Evolutionary conservation across 2,113 vertebrate species (phyloP).

Genomic region (Arizona elegans): DNA sequence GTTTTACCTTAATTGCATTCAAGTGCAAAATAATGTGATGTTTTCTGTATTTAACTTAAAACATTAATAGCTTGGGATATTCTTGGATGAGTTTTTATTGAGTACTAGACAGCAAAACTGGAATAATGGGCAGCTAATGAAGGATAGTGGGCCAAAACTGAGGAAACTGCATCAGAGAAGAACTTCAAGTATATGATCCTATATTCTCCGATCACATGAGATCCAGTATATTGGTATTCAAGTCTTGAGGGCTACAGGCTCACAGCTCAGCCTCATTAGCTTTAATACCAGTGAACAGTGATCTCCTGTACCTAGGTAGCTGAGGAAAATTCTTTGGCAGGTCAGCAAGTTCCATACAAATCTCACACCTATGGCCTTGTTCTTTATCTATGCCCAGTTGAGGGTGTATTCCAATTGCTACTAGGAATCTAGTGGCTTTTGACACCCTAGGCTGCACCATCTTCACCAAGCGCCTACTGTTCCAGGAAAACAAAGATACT

Average conservation of each 20-base stretch:
- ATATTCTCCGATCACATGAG: neutral
- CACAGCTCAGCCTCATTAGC: neutral
- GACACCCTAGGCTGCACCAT: slow-evolving; percentile 34
- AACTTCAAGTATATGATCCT: neutral
- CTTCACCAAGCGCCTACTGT: slow-evolving; percentile 47
- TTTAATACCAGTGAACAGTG: slow-evolving; percentile 30
- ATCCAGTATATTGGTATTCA: neutral
- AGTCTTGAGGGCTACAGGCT: neutral
- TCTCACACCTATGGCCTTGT: slow-evolving; percentile 54
- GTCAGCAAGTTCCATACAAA: neutral
- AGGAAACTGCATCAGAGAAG: neutral
- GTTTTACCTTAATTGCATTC: neutral
- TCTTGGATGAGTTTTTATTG: neutral
- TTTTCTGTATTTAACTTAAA: neutral
- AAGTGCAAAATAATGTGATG: neutral
- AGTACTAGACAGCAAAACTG: neutral
- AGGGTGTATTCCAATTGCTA: neutral
- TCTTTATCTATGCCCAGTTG: slow-evolving; percentile 34
- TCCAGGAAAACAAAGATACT: slow-evolving; percentile 7
- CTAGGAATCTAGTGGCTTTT: neutral
- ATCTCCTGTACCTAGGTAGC: slow-evolving; percentile 38
- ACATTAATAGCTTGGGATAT: neutral
- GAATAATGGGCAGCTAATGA: neutral
- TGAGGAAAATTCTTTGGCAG: neutral
- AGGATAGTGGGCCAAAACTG: neutral